These are phyloP conservation scores for Papilio helenus DNA, from an alignment of 1,140 invertebrate genomes.

Conservation along the genomic window DNA sequence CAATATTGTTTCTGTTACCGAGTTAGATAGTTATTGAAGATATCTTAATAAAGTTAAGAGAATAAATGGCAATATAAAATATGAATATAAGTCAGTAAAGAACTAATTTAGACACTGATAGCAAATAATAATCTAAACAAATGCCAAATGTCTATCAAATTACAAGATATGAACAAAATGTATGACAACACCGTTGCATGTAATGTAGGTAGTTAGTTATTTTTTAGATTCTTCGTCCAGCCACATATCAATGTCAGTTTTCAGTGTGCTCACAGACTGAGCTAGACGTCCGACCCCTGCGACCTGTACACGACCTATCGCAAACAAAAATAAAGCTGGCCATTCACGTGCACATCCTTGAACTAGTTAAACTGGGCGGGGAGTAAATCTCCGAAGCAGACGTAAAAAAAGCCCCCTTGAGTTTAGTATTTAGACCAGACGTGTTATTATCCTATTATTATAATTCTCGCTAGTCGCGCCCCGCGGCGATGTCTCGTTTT, in stretches of 20 bases:
- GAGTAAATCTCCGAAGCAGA: conserved; percentile 67
- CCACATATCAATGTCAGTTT: conserved; percentile 1
- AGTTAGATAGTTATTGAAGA: background rate
- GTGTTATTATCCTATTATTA: conserved; percentile 80
- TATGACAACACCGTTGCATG: background rate
- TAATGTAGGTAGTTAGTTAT: background rate
- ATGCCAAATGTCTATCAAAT: background rate
- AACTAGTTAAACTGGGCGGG: conserved; percentile 78
- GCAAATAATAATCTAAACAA: background rate
- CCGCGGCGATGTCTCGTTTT: conserved; percentile 29
- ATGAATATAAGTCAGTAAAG: no score
- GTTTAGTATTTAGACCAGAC: conserved; percentile 72
- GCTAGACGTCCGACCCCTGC: conserved; percentile 58
- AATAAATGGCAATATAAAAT: background rate
- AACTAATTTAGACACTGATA: no score
- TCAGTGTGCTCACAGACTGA: background rate
- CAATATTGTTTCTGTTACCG: background rate
- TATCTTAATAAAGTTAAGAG: background rate
- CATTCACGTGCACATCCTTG: conserved; percentile 75
- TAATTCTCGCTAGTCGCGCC: conserved; percentile 54
- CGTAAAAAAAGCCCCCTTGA: conserved; percentile 70
- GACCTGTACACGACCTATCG: conserved; percentile 76
- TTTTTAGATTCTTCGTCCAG: background rate
- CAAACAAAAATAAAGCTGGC: conserved; percentile 73
- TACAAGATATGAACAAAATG: background rate